phyloP scores from a whole-genome alignment of 2,888 invertebrate species.

The Drosophila mercatorum region DNA sequence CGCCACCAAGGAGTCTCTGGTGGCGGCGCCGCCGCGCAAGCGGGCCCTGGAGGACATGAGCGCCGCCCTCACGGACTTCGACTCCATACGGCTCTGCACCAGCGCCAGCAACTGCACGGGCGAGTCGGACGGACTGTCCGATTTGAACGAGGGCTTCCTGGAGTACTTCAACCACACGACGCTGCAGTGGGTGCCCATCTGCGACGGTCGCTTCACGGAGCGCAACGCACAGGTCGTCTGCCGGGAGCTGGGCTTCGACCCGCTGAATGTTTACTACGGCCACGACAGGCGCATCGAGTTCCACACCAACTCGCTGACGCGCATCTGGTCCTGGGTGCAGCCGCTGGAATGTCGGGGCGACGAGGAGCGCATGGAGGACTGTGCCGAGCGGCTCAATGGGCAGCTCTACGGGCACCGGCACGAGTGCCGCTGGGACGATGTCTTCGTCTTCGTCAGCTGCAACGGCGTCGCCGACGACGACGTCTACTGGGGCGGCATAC shows the following conservation, averaged over 20 bases:
- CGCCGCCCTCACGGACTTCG: constrained; percentile 79
- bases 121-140: constrained; percentile 82
- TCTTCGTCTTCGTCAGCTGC: constrained; percentile 97
- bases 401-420: constrained; percentile 94
- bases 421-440: constrained; percentile 94
- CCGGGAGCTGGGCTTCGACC: constrained; percentile 94
- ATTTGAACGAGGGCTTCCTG: constrained; percentile 92
- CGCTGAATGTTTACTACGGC: constrained; percentile 94
- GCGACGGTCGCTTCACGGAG: constrained; percentile 97
- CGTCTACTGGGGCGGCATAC: constrained; percentile 98
- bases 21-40: constrained; percentile 57
- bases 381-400: constrained; percentile 94
- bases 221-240: constrained; percentile 99
- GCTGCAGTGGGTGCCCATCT: constrained; percentile 98
- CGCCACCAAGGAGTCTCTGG: constrained; percentile 69
- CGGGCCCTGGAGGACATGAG: constrained; percentile 86
- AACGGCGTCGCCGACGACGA: constrained; percentile 87
- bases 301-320: constrained; percentile 93
- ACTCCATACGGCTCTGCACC: constrained; percentile 92
- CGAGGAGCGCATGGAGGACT: constrained; percentile 91
- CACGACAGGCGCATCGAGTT: constrained; percentile 94
- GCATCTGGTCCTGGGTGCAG: constrained; percentile 98
- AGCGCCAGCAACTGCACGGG: constrained; percentile 88
- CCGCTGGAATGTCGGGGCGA: constrained; percentile 93
- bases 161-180: constrained; percentile 98